A percentile compares a stretch with the other conserved stretches of the same genome.
phyloP scores from a whole-genome alignment of 2,797 vertebrate genomes.

The Amblyopsis hoosieri region DNA sequence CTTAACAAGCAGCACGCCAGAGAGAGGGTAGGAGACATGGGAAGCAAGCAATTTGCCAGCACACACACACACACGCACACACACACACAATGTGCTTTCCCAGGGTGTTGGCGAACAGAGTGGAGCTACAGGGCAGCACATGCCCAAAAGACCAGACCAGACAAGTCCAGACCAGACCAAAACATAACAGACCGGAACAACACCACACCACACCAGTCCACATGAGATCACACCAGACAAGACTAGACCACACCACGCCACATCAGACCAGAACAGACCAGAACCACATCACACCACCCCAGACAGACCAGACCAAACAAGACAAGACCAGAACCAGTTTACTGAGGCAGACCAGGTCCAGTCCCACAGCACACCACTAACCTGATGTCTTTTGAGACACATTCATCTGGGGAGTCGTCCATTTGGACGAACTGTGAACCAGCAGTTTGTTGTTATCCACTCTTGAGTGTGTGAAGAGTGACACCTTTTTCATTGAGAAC shows the following conservation, averaged over 20 bases:
- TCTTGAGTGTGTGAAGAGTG: too few species aligned
- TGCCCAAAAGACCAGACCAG: not conserved
- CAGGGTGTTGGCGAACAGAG: not conserved
- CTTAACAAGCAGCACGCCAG: constrained; percentile 43
- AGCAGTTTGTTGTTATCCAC: too few species aligned
- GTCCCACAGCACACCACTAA: not conserved
- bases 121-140: constrained; percentile 6
- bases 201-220: too few species aligned
- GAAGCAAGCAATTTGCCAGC: constrained; percentile 46
- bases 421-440: too few species aligned
- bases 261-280: too few species aligned
- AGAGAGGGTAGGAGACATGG: constrained; percentile 49
- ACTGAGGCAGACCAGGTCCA: not conserved
- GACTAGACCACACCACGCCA: too few species aligned
- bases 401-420: too few species aligned
- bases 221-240: not conserved
- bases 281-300: too few species aligned
- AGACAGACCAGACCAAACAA: not conserved
- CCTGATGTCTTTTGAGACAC: not conserved
- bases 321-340: not conserved
- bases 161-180: not conserved
- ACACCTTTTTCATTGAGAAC: too few species aligned
- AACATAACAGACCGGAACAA: too few species aligned
- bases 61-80: constrained; percentile 7
- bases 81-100: constrained; percentile 1